Conservation (phyloP, 37 sponge, comb jelly and placozoan species). For the Ephydatia muelleri region DNA sequence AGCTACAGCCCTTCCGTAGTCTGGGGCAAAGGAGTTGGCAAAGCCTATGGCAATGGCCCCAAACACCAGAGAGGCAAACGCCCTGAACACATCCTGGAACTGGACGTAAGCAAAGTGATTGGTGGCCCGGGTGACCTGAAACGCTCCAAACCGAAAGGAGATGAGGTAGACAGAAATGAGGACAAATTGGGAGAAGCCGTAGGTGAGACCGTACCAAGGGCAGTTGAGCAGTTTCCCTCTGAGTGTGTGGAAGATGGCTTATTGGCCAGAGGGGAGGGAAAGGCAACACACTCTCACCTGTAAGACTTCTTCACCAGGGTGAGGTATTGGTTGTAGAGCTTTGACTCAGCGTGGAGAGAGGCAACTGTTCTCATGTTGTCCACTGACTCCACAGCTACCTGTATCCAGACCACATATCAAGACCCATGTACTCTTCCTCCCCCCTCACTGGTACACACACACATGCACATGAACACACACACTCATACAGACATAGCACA, state of each 20-base stretch:
- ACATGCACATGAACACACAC: not conserved
- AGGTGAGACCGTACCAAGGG: conserved; percentile 44
- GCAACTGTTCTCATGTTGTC: conserved; percentile 20
- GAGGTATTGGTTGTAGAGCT: not conserved
- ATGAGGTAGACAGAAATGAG: not conserved
- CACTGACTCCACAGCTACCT: conserved; percentile 7
- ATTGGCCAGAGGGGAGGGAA: not conserved
- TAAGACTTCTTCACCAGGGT: not conserved
- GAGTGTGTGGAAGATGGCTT: too few relatives aligned
- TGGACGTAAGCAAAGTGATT: conserved; percentile 5
- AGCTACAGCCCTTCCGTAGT: conserved; percentile 69
- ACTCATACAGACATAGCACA: not conserved
- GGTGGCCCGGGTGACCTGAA: not conserved
- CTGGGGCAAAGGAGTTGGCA: conserved; percentile 82
- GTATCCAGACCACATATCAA: not conserved
- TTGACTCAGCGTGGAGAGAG: not conserved
- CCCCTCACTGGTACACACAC: not conserved
- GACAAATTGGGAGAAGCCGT: conserved; percentile 24
- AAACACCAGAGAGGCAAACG: conserved; percentile 91
- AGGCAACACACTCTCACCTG: not conserved
- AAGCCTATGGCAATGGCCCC: conserved; percentile 85
- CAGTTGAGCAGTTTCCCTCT: conserved; percentile 48
- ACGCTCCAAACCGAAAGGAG: conserved; percentile 15
- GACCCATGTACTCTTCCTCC: not conserved
- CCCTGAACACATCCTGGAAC: conserved; percentile 58